Evolutionary conservation across 2,113 vertebrate genomes (phyloP).

Genomic region (Xenus cinereus): DNA sequence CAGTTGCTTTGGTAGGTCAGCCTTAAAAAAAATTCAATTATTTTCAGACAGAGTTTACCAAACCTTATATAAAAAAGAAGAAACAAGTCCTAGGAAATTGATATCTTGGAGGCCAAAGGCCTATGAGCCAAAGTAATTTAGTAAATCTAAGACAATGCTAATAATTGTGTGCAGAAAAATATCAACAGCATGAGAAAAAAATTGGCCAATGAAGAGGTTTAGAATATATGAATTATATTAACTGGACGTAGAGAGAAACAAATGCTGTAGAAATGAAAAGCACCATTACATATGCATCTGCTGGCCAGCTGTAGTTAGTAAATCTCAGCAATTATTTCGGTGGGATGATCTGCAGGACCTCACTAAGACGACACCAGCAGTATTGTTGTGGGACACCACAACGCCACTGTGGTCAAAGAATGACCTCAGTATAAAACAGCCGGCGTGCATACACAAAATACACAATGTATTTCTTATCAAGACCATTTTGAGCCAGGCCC

Average conservation of each 20-base stretch:
- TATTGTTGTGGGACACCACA: background rate
- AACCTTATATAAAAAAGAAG: background rate
- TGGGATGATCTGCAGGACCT: background rate
- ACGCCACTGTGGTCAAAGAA: background rate
- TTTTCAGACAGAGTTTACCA: background rate
- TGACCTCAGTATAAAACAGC: background rate
- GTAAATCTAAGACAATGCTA: rapidly evolving
- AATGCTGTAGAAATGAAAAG: background rate
- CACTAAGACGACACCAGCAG: background rate
- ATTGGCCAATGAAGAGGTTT: background rate
- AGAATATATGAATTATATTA: background rate
- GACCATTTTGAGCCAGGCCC: background rate
- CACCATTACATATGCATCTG: background rate
- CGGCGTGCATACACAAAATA: background rate
- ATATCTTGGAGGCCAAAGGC: background rate
- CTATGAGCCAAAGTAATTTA: background rate
- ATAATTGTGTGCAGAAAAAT: background rate
- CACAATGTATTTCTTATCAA: background rate
- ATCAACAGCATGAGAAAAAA: background rate
- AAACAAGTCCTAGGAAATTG: background rate
- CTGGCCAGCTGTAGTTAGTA: background rate
- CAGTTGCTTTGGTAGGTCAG: background rate
- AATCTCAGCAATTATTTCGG: background rate
- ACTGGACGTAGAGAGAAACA: background rate
- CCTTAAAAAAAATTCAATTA: background rate